phyloP scores from a whole-genome alignment of 53 echinoderm and acorn worm genomes.

The Holothuria leucospilota region DNA sequence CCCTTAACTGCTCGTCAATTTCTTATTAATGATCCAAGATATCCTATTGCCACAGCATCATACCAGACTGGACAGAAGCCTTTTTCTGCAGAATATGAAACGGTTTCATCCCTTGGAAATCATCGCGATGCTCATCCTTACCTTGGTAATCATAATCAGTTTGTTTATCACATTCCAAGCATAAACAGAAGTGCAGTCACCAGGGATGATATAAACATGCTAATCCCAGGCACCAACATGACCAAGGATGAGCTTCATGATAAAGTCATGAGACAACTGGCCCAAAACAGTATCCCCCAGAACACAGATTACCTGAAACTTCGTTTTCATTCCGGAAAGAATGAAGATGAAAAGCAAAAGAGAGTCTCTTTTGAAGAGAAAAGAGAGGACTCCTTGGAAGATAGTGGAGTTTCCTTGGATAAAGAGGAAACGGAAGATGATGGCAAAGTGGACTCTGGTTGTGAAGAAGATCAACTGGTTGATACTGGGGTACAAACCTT shows the following conservation, averaged over 20 bases:
- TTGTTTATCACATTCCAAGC: constrained; percentile 34
- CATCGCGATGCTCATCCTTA: background rate
- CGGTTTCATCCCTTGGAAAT: constrained; percentile 7
- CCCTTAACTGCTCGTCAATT: constrained; percentile 83
- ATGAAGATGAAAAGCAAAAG: constrained; percentile 50
- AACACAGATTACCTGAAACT: constrained; percentile 75
- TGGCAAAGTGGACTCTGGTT: constrained; percentile 46
- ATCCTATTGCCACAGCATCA: constrained; percentile 26
- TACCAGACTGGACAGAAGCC: background rate
- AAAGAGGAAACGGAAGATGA: constrained; percentile 42
- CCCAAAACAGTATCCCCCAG: constrained; percentile 74
- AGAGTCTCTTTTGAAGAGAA: constrained; percentile 30
- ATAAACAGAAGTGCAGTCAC: constrained; percentile 68
- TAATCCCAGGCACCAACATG: constrained; percentile 92
- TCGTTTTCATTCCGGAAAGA: background rate
- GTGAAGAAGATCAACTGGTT: constrained; percentile 44
- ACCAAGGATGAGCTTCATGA: constrained; percentile 91
- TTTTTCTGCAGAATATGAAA: background rate
- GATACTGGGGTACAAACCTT: constrained; percentile 74
- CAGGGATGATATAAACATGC: constrained; percentile 70
- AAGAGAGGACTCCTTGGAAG: background rate
- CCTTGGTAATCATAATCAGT: background rate
- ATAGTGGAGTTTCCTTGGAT: constrained; percentile 12
- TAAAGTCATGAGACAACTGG: constrained; percentile 90
- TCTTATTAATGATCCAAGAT: constrained; percentile 69